Percentiles rank a stretch among this genome's conserved stretches.
Evolutionary conservation across 2,888 invertebrate genomes (phyloP).

Genomic region (Zootermopsis nevadensis): DNA sequence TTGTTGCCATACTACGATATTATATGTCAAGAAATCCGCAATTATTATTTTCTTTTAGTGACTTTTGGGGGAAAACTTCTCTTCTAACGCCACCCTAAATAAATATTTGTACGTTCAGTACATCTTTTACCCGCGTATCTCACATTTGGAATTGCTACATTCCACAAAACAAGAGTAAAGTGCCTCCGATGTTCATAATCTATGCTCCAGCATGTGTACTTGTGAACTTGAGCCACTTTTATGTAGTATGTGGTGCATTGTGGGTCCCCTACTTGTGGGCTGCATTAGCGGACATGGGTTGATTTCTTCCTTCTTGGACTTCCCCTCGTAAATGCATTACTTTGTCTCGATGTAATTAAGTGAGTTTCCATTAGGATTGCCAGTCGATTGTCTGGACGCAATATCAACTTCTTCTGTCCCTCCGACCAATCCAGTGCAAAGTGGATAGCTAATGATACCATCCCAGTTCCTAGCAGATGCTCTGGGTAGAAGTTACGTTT

Average conservation of each 20-base stretch:
- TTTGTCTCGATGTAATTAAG: conserved; percentile 11
- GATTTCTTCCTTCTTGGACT: neutral
- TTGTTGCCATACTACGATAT: no score
- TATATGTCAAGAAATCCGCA: no score
- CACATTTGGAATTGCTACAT: neutral
- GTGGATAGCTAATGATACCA: neutral
- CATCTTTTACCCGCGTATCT: neutral
- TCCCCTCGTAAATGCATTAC: neutral
- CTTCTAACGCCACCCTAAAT: no score
- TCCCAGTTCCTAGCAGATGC: neutral
- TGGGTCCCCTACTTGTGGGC: neutral
- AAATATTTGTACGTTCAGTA: no score
- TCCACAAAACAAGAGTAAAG: neutral
- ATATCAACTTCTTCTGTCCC: conserved; percentile 1
- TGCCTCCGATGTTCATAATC: no score
- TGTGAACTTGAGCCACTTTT: neutral
- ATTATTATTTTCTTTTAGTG: no score
- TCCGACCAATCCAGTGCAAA: neutral
- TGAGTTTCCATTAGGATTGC: conserved; percentile 10
- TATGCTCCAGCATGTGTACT: no score
- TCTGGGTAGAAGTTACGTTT: no score
- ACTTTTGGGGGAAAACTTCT: no score
- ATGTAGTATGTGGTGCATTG: neutral
- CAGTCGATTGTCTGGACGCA: neutral
- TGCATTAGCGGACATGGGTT: neutral